A percentile compares a stretch with the other conserved stretches of the same genome.
Conservation (phyloP, 2,797 vertebrate genomes). For the Gadopsis bispinosus region DNA sequence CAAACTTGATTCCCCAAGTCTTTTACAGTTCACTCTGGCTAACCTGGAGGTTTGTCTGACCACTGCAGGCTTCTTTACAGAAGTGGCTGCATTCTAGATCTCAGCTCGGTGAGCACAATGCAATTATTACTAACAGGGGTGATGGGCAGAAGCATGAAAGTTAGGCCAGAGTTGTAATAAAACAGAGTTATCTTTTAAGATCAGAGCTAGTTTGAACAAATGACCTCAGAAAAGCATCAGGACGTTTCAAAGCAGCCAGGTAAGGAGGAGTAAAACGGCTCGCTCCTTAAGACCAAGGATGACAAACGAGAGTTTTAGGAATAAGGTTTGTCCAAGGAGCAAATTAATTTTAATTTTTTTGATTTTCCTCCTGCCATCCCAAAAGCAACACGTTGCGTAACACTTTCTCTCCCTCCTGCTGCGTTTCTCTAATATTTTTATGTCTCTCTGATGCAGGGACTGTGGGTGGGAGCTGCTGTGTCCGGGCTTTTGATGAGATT, state of each 20-base stretch:
- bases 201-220: background rate
- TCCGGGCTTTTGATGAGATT: conserved; percentile 36
- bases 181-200: background rate
- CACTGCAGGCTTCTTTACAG: background rate
- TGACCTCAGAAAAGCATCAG: background rate
- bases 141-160: background rate
- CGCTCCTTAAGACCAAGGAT: background rate
- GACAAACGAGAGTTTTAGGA: background rate
- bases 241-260: conserved; percentile 14
- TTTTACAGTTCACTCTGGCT: background rate
- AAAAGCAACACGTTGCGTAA: conserved; percentile 66
- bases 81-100: background rate
- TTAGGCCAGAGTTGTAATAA: background rate
- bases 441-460: conserved; percentile 9
- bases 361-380: conserved; percentile 35
- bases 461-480: background rate
- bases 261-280: conserved; percentile 17
- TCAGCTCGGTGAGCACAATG: background rate
- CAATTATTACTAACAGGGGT: background rate
- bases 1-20: background rate
- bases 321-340: conserved; percentile 38
- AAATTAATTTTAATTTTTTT: too few species aligned
- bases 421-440: conserved; percentile 19
- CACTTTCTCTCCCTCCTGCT: conserved; percentile 27
- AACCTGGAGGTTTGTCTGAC: background rate